phyloP scores from a whole-genome alignment of 2,888 invertebrate species.

The Agonopterix alstromeriana region DNA sequence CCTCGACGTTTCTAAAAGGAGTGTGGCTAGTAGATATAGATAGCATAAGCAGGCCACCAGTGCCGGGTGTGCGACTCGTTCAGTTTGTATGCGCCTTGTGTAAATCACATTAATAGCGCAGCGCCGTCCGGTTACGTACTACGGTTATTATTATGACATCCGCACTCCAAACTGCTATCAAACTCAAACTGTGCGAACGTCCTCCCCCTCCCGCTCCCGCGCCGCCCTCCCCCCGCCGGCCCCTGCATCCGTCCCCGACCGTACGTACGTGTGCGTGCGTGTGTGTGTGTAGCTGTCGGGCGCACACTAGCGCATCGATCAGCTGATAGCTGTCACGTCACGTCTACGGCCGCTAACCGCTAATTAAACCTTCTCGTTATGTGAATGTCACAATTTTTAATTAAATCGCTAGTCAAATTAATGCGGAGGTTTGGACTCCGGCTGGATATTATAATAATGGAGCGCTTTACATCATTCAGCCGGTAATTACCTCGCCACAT shows the following conservation, averaged over 20 bases:
- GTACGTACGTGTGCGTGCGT: neutral
- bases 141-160: too few species aligned
- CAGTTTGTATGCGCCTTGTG: too few species aligned
- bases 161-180: too few species aligned
- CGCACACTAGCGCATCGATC: neutral
- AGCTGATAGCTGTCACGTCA: conserved; percentile 1
- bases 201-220: neutral
- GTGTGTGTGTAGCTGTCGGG: neutral
- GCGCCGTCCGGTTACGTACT: too few species aligned
- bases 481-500: neutral
- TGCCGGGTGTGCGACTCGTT: too few species aligned
- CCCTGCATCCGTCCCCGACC: neutral
- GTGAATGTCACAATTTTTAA: conserved; percentile 2
- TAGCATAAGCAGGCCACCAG: too few species aligned
- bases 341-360: neutral
- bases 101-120: too few species aligned
- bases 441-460: neutral
- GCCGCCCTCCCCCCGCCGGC: neutral
- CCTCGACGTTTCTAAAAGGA: too few species aligned
- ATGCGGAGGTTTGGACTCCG: neutral
- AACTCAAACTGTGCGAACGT: too few species aligned
- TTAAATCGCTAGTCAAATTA: conserved; percentile 1
- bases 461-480: neutral
- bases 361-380: neutral
- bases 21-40: too few species aligned